A percentile compares a stretch with the other conserved stretches of the same genome.
phyloP scores from a whole-genome alignment of 2,888 invertebrate species.

The Diogma glabrata region DNA sequence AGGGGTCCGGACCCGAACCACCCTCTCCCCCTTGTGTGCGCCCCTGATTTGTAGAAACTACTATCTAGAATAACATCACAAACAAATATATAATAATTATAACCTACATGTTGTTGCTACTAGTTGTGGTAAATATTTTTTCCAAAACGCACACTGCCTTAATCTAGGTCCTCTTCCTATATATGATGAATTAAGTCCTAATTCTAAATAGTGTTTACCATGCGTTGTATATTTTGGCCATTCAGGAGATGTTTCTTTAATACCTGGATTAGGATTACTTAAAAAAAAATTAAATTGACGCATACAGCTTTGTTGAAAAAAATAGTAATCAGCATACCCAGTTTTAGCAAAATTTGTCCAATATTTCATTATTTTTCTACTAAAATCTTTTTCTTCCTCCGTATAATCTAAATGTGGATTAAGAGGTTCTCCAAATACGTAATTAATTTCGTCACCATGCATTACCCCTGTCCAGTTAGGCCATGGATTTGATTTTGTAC shows the following conservation, averaged over 20 bases:
- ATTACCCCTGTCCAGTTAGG: constrained; percentile 92
- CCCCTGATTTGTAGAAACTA: too few relatives aligned
- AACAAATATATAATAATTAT: too few relatives aligned
- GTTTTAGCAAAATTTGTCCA: constrained; percentile 95
- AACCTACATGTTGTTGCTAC: constrained; percentile 52
- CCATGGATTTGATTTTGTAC: constrained; percentile 77
- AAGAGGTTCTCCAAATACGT: constrained; percentile 88
- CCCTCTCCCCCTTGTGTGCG: too few relatives aligned
- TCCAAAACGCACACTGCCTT: constrained; percentile 91
- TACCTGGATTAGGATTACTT: constrained; percentile 65
- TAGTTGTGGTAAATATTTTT: constrained; percentile 80
- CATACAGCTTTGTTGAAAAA: neutral
- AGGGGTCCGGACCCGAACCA: too few relatives aligned
- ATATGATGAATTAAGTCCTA: constrained; percentile 61
- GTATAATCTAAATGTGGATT: constrained; percentile 73
- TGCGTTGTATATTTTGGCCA: constrained; percentile 79
- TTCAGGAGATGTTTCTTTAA: constrained; percentile 30
- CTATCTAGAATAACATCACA: too few relatives aligned
- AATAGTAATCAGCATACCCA: constrained; percentile 45
- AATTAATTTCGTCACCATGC: constrained; percentile 91
- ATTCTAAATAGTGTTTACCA: constrained; percentile 69
- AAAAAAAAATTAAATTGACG: too few relatives aligned
- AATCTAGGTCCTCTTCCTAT: constrained; percentile 71
- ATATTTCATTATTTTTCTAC: constrained; percentile 81
- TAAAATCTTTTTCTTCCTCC: constrained; percentile 70